Evolutionary conservation across 2,888 invertebrate species (phyloP), one percentile per base, ranked within the genome.

Genomic region (Stenotaenia linearis): DNA sequence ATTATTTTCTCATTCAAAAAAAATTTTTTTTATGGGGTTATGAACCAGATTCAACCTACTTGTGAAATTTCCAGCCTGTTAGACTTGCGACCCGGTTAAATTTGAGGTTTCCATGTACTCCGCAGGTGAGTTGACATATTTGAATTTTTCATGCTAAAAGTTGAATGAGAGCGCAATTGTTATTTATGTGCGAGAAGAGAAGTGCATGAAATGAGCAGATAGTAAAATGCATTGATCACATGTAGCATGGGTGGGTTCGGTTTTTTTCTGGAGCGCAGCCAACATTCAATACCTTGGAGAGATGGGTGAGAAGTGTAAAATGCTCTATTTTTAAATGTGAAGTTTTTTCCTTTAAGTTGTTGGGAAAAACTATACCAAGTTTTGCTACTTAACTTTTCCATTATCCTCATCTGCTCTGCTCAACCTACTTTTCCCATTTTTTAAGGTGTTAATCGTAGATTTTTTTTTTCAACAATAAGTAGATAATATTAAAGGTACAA

Each of bases 161-260:
- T 23, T 23, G 61, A 61, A 61, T 61, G 61, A 25, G 61, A 61
- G 25, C 61, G 23, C 61, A 61, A 61, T 61, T 61, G 61, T 61
- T 61, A 61, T 61, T 61, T 61, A 61, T 61, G 61, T 61, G 61
- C 61, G 61, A 61, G 25, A 15, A 61, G 45, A 45, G 45, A 45
- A 45, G 61, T 61, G 61, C 61, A 61, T 61, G 61, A 61, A 61
- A 61, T 61, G 61, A 61, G 61, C 61, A 61, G 61, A 61, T 61
- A 25, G 61, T 61, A 61, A 61, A 61, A 61, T 61, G 61, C 61
- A 61, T 61, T 61, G 61, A 61, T 61, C 61, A 61, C 23, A 28
- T 61, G 61, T 61, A 61, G 61, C 23, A 28, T 45, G 45, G 45
- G 45, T 45, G 18, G 45, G 45, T 45, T 45, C 45, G n/a, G 45